Percentiles rank a stretch among this genome's conserved stretches.
phyloP scores from a whole-genome alignment of 2,113 vertebrate species.

The Oplegnathus fasciatus region DNA sequence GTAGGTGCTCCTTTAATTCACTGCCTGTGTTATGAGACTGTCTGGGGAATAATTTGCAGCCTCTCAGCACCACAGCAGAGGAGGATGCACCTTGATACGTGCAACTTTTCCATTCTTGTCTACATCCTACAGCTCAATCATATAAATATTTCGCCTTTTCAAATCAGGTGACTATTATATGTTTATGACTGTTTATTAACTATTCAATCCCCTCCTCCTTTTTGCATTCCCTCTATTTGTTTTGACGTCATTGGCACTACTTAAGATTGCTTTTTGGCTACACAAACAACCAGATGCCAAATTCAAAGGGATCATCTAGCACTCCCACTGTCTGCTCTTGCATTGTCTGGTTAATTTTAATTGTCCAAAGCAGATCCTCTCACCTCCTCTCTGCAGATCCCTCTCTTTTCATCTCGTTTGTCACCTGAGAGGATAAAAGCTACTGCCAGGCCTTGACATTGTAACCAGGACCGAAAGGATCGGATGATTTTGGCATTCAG shows the following conservation, averaged over 20 bases:
- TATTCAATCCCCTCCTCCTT: not conserved
- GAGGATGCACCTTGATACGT: slow-evolving; percentile 25
- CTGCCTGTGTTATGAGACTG: slow-evolving; percentile 17
- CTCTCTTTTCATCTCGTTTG: slow-evolving; percentile 38
- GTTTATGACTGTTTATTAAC: slow-evolving; percentile 12
- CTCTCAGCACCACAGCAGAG: slow-evolving; percentile 18
- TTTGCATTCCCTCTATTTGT: not conserved
- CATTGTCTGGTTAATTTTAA: slow-evolving; percentile 50
- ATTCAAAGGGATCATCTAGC: slow-evolving; percentile 2
- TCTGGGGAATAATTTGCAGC: slow-evolving; percentile 12
- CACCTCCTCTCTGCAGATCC: slow-evolving; percentile 35
- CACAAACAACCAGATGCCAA: not conserved
- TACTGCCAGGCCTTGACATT: not conserved
- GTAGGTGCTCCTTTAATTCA: slow-evolving; percentile 68
- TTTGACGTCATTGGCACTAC: slow-evolving; percentile 9
- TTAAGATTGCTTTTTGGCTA: slow-evolving; percentile 7
- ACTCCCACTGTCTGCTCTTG: slow-evolving; percentile 7
- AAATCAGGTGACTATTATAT: not conserved
- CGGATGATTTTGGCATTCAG: not conserved
- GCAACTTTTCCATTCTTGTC: slow-evolving; percentile 27
- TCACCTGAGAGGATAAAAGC: slow-evolving; percentile 52
- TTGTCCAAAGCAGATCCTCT: slow-evolving; percentile 9
- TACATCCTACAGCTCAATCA: not conserved
- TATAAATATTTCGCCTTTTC: not conserved
- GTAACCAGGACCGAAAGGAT: slow-evolving; percentile 1